A percentile compares a stretch with the other conserved stretches of the same genome.
Evolutionary conservation across 2,888 invertebrate genomes (phyloP).

Genomic region (Macaria notata): DNA sequence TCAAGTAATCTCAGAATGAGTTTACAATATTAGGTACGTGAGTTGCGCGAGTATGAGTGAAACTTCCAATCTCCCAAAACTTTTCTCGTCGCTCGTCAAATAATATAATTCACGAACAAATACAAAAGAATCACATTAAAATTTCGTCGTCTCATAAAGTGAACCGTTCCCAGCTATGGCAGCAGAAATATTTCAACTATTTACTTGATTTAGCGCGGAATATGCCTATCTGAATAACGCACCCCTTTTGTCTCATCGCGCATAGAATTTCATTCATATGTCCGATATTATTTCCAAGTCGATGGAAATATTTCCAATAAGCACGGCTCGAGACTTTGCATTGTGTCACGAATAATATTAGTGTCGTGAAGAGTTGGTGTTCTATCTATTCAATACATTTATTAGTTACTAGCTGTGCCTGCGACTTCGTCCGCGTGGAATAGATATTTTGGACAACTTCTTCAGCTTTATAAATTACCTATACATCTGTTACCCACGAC

Average conservation of each 20-base stretch:
- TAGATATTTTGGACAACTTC: no score
- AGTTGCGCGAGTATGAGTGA: background rate
- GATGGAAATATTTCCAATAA: conserved; percentile 74
- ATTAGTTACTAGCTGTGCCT: no score
- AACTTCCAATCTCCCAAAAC: conserved; percentile 4
- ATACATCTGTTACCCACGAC: no score
- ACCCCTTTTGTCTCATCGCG: conserved; percentile 52
- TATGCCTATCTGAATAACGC: conserved; percentile 43
- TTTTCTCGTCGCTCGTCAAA: conserved; percentile 14
- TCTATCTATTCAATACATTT: no score
- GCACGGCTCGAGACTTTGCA: conserved; percentile 50
- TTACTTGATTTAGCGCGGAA: conserved; percentile 46
- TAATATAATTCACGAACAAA: conserved; percentile 20
- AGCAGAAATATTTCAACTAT: conserved; percentile 51
- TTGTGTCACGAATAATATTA: conserved; percentile 50
- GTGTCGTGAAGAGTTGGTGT: conserved; percentile 33
- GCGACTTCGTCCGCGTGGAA: no score
- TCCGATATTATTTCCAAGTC: conserved; percentile 66
- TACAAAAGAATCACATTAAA: conserved; percentile 35
- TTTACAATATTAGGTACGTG: background rate
- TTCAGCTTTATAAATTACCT: no score
- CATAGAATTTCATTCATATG: conserved; percentile 64
- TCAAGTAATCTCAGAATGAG: conserved; percentile 10
- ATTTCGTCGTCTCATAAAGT: conserved; percentile 32
- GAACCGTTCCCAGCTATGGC: conserved; percentile 27